Conservation (phyloP, 30 jellyfish, hydroid and myxozoan species). For the Sanderia malayensis region DNA sequence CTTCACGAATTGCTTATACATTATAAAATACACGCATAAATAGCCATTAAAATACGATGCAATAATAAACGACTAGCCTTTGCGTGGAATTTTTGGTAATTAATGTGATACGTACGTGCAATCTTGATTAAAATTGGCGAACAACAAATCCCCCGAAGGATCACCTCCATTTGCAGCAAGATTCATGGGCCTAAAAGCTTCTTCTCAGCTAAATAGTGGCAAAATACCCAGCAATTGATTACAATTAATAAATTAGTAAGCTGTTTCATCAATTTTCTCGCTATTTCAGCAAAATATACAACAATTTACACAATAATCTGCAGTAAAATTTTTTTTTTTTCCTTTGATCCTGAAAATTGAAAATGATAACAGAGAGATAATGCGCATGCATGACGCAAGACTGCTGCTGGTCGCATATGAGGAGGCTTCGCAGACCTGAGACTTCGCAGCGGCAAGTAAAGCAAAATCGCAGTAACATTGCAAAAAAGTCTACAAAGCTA, state of each 20-base stretch:
- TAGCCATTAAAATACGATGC: background rate
- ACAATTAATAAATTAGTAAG: no score
- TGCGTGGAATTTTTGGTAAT: no score
- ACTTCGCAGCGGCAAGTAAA: no score
- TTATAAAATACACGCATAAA: background rate
- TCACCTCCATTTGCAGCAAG: conserved; percentile 99
- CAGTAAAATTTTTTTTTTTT: background rate
- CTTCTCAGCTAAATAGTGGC: background rate
- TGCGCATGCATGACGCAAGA: background rate
- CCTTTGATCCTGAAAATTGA: background rate
- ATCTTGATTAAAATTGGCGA: conserved; percentile 90
- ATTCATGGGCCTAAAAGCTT: conserved; percentile 78
- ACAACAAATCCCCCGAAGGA: conserved; percentile 93
- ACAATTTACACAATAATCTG: background rate
- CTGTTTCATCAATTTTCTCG: no score
- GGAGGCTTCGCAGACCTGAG: background rate
- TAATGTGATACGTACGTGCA: conserved; percentile 92
- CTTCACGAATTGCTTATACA: background rate
- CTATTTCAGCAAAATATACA: no score
- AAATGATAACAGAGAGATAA: background rate
- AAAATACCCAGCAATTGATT: background rate
- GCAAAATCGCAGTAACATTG: no score
- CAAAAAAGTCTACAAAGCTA: no score
- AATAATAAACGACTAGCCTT: background rate
- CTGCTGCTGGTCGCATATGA: background rate